Evolutionary conservation across 2,888 invertebrate genomes (phyloP), one percentile per base, ranked within the genome.

Genomic region (Coremacera marginata): DNA sequence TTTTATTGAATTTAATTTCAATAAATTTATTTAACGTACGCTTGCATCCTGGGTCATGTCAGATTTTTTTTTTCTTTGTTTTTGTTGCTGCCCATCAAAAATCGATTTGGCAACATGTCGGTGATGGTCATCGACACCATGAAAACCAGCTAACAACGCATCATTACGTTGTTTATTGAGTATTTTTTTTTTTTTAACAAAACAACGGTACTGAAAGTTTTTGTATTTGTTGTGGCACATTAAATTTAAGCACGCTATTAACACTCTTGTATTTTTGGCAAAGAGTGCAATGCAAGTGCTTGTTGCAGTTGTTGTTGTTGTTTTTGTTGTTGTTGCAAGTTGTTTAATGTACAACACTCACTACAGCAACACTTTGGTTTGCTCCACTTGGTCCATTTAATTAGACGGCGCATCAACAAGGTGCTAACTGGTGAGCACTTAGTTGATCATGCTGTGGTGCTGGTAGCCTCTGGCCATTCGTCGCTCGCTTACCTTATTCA

Each of bases 341-440:
- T 22, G 68, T 11, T n/a, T 27, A 0, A 19, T 27, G 63, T 22
- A 60, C 63, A 68, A 68, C 25, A 22, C 27, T 9, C 57, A 22
- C 14, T 74, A 22, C 73, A 65, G 34, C 73, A 55, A 31, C 67
- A 67, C 55, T 34, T 65, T 55, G 22, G 55, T 49, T 34, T 14
- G 49, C 19, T 49, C 31, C 19, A 34, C 74, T 65, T 37, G 74
- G 49, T 67, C 37, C 82, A 81, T 85, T 86, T 88, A 88, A 88
- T 88, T 86, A 87, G 87, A 84, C 84, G 83, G 84, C 83, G 86
- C 87, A 83, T 87, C 87, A 87, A 87, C 87, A 87, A 87, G 88
- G 87, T 87, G 87, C 86, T 88, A 87, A 88, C 85, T 87, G 87
- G 83, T 79, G 81, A 81, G 82, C 84, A 84, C 87, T 87, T 87